Evolutionary conservation across 2,797 vertebrate species (phyloP).

Genomic region (Sebastes hopkinsi): DNA sequence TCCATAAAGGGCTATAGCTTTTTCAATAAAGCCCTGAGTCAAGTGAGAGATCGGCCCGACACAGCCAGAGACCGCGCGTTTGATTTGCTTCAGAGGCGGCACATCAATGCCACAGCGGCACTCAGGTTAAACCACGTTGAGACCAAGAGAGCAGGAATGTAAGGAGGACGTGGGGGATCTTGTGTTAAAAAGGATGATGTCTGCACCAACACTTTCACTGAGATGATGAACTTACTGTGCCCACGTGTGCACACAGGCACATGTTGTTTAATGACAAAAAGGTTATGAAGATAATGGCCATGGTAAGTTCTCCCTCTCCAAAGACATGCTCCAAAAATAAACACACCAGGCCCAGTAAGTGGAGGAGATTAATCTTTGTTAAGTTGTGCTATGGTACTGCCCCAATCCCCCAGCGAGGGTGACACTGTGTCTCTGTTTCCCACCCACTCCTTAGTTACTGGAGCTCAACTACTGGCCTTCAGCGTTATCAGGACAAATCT

Average conservation of each 20-base stretch:
- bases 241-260: not conserved
- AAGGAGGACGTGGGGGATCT: not conserved
- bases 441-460: slow-evolving; percentile 31
- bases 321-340: slow-evolving; percentile 37
- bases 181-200: not conserved
- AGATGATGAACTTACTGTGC: not conserved
- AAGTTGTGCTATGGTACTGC: slow-evolving; percentile 18
- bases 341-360: slow-evolving; percentile 30
- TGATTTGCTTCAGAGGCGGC: slow-evolving; percentile 62
- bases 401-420: slow-evolving; percentile 15
- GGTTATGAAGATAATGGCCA: slow-evolving; percentile 28
- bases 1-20: slow-evolving; percentile 77
- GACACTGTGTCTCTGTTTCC: slow-evolving; percentile 24
- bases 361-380: slow-evolving; percentile 66
- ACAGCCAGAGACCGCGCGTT: slow-evolving; percentile 44
- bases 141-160: not conserved
- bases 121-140: slow-evolving; percentile 30
- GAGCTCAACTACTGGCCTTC: slow-evolving; percentile 11
- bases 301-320: slow-evolving; percentile 4
- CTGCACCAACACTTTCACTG: not conserved
- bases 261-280: slow-evolving; percentile 28
- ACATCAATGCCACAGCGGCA: slow-evolving; percentile 44
- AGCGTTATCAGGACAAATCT: not conserved
- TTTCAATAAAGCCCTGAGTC: slow-evolving; percentile 74
- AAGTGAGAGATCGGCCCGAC: slow-evolving; percentile 64